phyloP scores from a whole-genome alignment of 2,888 invertebrate species.

The Sarcophaga subvicina region DNA sequence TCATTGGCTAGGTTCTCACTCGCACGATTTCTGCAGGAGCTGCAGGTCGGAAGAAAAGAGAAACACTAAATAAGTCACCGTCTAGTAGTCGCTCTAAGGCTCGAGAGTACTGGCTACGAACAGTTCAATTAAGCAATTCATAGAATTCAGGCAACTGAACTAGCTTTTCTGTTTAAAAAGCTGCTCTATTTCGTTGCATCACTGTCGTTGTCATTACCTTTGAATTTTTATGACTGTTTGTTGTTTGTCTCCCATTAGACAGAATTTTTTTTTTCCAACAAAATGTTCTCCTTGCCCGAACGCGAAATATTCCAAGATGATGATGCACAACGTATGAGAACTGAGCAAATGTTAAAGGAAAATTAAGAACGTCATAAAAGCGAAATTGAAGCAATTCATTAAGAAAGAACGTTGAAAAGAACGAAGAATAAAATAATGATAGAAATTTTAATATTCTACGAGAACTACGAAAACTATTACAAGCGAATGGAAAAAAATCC shows the following conservation, averaged over 20 bases:
- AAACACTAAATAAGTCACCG: too few species aligned
- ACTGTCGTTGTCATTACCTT: not conserved
- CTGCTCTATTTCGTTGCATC: not conserved
- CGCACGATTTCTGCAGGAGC: too few species aligned
- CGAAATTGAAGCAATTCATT: slow-evolving; percentile 36
- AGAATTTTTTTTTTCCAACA: not conserved
- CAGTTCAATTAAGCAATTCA: too few species aligned
- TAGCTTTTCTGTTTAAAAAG: not conserved
- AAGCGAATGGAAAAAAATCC: too few species aligned
- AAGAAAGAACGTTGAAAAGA: not conserved
- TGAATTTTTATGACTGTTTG: not conserved
- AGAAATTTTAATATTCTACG: too few species aligned
- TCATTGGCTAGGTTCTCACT: too few species aligned
- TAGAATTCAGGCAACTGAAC: too few species aligned
- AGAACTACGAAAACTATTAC: too few species aligned
- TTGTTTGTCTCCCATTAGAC: not conserved
- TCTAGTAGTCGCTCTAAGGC: too few species aligned
- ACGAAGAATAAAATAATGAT: not conserved
- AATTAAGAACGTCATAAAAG: slow-evolving; percentile 34
- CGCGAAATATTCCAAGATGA: not conserved
- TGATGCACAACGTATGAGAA: not conserved
- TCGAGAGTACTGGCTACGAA: too few species aligned
- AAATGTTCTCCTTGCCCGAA: not conserved
- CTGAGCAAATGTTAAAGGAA: slow-evolving; percentile 25
- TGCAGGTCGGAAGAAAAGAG: too few species aligned